Evolutionary conservation across 2,113 vertebrate species (phyloP).

Genomic region (Neolamprologus kungweensis): DNA sequence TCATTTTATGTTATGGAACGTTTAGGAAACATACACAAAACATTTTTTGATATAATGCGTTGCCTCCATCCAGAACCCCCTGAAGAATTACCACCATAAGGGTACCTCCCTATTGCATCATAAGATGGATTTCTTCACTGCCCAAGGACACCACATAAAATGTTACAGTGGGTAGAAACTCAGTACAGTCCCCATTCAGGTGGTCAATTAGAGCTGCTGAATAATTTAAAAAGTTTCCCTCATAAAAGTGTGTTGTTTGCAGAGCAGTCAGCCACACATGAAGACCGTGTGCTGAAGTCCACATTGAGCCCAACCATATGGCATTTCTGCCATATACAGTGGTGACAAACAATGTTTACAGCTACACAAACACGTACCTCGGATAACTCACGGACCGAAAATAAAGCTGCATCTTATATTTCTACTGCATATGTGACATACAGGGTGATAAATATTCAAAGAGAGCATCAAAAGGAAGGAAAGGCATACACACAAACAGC

Average conservation of each 20-base stretch:
- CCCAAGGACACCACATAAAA: background rate
- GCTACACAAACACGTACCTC: background rate
- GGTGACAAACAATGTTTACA: background rate
- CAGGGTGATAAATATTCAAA: background rate
- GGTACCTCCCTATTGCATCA: background rate
- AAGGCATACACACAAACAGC: background rate
- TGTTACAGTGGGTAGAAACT: constrained; percentile 7
- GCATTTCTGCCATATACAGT: background rate
- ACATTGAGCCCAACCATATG: background rate
- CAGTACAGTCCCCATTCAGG: constrained; percentile 28
- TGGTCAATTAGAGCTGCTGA: constrained; percentile 49
- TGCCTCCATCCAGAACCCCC: background rate
- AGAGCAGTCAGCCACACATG: constrained; percentile 1
- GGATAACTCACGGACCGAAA: background rate
- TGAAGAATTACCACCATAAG: background rate
- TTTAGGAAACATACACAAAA: background rate
- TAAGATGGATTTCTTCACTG: background rate
- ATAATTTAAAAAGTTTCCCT: constrained; percentile 55
- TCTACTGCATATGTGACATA: background rate
- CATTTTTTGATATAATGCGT: background rate
- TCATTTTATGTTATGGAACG: background rate
- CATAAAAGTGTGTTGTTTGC: constrained; percentile 16
- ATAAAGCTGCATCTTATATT: background rate
- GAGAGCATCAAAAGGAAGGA: background rate
- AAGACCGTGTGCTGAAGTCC: background rate